Conservation (phyloP, 2,797 vertebrate genomes). For the Falco peregrinus region DNA sequence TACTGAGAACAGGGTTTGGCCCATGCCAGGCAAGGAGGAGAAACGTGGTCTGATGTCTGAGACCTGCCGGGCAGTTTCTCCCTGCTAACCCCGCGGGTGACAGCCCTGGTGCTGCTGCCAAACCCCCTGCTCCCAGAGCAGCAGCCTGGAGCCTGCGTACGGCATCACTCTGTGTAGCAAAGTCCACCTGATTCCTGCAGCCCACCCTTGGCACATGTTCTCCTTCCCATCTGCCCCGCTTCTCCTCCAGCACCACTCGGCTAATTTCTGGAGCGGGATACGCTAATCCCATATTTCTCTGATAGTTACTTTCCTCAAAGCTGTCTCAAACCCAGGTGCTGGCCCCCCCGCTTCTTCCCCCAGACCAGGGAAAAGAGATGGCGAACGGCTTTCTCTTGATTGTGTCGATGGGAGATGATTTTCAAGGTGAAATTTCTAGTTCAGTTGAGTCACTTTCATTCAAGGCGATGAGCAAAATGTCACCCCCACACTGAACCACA, state of each 20-base stretch:
- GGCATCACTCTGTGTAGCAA: background rate
- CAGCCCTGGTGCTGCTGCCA: background rate
- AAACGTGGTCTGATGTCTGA: background rate
- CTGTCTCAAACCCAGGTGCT: background rate
- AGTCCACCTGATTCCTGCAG: background rate
- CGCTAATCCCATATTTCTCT: background rate
- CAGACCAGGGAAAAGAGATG: constrained; percentile 52
- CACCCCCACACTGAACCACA: constrained; percentile 90
- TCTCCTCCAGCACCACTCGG: background rate
- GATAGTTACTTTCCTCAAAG: constrained; percentile 22
- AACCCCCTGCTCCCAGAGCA: background rate
- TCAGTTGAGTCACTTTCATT: constrained; percentile 96
- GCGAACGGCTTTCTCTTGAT: constrained; percentile 78
- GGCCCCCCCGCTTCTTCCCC: background rate
- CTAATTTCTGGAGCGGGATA: background rate
- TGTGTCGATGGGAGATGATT: constrained; percentile 90
- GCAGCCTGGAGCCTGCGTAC: background rate
- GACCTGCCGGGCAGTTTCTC: background rate
- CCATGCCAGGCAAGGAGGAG: accelerated
- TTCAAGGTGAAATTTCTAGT: constrained; percentile 95
- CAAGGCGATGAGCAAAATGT: constrained; percentile 93
- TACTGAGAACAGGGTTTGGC: background rate
- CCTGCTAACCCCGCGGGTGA: background rate
- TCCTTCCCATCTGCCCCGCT: accelerated
- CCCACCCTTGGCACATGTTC: accelerated